Conservation (phyloP, 2,797 vertebrate species). For the Erethizon dorsatum region DNA sequence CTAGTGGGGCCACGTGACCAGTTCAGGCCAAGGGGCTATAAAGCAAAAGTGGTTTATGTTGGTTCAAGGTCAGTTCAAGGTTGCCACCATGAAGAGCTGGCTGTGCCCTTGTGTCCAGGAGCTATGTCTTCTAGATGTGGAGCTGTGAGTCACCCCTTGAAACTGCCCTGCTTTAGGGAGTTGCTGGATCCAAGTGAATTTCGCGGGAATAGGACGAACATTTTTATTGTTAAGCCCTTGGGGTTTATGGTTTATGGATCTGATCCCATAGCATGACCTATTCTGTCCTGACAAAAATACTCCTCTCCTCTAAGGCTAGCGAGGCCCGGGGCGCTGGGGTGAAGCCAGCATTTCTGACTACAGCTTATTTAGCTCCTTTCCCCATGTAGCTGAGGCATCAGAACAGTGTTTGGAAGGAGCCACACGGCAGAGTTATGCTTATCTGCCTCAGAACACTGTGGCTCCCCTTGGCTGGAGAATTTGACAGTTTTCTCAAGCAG, state of each 20-base stretch:
- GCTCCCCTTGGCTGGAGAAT: constrained; percentile 61
- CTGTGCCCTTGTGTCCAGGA: neutral
- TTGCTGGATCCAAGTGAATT: neutral
- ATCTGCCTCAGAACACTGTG: constrained; percentile 59
- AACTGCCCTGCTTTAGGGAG: neutral
- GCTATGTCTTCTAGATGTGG: neutral
- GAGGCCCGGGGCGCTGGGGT: neutral
- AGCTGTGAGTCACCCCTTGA: neutral
- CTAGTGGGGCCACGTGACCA: neutral
- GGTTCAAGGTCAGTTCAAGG: neutral
- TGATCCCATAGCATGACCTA: neutral
- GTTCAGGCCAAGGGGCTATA: neutral
- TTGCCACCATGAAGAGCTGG: neutral
- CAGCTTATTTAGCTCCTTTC: constrained; percentile 38
- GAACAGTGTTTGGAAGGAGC: constrained; percentile 8
- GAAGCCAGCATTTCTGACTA: neutral
- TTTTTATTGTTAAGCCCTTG: constrained; percentile 15
- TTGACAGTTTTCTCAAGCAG: constrained; percentile 67
- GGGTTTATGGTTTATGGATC: constrained; percentile 1
- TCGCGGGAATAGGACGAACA: neutral
- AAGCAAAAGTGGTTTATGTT: neutral
- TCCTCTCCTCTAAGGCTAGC: neutral
- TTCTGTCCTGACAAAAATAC: neutral
- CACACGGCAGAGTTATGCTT: constrained; percentile 14
- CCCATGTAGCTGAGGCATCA: constrained; percentile 12